Percentiles rank a stretch among this genome's conserved stretches.
These are phyloP conservation scores for Bombyx mandarina DNA, from an alignment of 1,140 invertebrate genomes.

Conservation along the genomic window DNA sequence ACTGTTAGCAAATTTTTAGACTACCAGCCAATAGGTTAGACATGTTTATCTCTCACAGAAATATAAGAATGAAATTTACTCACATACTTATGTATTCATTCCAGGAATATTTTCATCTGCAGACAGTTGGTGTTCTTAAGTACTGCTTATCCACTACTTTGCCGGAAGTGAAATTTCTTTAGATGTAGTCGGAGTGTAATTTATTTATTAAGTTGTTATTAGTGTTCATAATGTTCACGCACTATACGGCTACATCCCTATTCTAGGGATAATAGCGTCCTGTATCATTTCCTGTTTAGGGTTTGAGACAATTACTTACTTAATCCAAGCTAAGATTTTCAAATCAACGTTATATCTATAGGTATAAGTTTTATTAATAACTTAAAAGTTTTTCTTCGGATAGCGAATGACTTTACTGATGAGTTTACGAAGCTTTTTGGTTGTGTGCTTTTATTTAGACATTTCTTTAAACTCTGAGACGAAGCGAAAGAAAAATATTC, in stretches of 20 bases:
- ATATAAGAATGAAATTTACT: too few relatives aligned
- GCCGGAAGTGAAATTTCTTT: conserved; percentile 28
- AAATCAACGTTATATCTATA: conserved; percentile 71
- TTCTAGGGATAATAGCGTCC: conserved; percentile 68
- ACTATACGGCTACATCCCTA: conserved; percentile 51
- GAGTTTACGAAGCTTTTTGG: conserved; percentile 66
- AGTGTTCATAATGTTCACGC: not conserved
- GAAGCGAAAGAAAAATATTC: too few relatives aligned
- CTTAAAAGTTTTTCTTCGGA: conserved; percentile 45
- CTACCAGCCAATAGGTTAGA: too few relatives aligned
- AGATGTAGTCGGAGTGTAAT: conserved; percentile 61
- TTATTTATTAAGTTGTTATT: conserved; percentile 32
- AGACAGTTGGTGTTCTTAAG: too few relatives aligned
- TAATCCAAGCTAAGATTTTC: conserved; percentile 74
- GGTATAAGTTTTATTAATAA: conserved; percentile 41
- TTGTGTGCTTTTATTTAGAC: conserved; percentile 42
- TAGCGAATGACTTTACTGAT: conserved; percentile 51
- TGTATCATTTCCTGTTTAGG: conserved; percentile 71
- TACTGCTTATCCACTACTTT: too few relatives aligned
- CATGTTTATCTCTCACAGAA: too few relatives aligned
- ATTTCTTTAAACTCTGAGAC: too few relatives aligned
- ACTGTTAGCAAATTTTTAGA: too few relatives aligned
- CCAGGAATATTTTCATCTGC: too few relatives aligned
- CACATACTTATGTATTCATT: too few relatives aligned
- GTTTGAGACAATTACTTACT: conserved; percentile 69